Evolutionary conservation across 2,113 vertebrate species (phyloP), one percentile per base, ranked within the genome.

Genomic region (Podocnemis expansa): DNA sequence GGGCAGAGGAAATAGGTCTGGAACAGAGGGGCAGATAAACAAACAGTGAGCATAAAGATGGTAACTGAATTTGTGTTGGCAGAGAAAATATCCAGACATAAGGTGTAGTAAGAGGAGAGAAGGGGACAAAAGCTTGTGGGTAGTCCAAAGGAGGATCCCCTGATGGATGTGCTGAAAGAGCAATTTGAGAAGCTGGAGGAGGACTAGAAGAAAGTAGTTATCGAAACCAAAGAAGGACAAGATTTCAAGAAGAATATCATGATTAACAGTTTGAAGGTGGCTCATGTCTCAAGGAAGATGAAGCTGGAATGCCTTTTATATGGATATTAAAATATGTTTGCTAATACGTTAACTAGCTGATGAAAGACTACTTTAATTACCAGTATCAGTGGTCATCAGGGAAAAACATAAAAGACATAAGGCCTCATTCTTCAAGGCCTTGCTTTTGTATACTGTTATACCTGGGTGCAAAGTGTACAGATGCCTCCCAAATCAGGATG

Each of bases 51-150:
- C 25, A 24, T 47, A 43, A 51, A 58, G 92, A 12, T 60, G 43
- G 22, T 87, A 79, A 52, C 45, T 88, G 86, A 89, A 88, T 93
- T 93, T 92, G 75, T 95, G 60, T 51, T 75, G 76, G 31, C 87
- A 34, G 60, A 51, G 86, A 83, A 43, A 81, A 31, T 91, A 45
- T 60, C 93, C 0, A 1, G 25, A 60, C 85, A 10, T 0, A 1
- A 94, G 60, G n/a, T 60, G 78, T 0, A 0, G 60, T 82, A 82
- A 63, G 49, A 27, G 38, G 17, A 90, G 19, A 76, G 52, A 90
- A 43, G 83, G 88, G 51, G 67, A 55, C 0, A 0, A 24, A 94
- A 56, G 10, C 17, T 22, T 82, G 49, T 41, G 80, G 90, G 89
- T 56, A n/a, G 81, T 38, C 55, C 88, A 29, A 22, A 4, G 24